Evolutionary conservation across 2,113 vertebrate species (phyloP).

Genomic region (Azemiops feae): DNA sequence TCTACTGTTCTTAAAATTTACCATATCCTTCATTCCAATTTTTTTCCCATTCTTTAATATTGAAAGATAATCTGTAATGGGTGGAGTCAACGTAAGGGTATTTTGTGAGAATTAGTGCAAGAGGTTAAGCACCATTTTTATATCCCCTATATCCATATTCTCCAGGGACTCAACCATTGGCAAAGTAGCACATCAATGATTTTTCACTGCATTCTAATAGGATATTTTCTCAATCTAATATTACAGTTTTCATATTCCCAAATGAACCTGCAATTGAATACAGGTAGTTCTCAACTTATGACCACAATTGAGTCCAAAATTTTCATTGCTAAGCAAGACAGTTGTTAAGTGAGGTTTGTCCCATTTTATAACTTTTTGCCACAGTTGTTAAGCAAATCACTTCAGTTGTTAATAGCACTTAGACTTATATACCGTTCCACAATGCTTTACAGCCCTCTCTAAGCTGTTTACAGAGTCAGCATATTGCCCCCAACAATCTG

Average conservation of each 20-base stretch:
- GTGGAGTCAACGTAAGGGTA: not conserved
- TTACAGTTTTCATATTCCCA: not conserved
- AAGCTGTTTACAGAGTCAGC: too few species aligned
- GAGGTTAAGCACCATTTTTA: not conserved
- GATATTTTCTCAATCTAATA: not conserved
- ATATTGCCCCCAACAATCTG: too few species aligned
- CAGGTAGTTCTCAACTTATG: too few species aligned
- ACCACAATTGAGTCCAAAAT: too few species aligned
- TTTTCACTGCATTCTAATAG: not conserved
- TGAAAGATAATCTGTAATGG: not conserved
- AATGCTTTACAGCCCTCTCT: too few species aligned
- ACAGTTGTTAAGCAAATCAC: too few species aligned
- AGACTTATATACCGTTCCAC: too few species aligned
- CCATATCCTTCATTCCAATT: not conserved
- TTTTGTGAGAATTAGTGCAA: not conserved
- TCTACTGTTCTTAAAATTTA: not conserved
- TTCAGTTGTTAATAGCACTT: too few species aligned
- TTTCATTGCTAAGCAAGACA: too few species aligned
- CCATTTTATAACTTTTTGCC: too few species aligned
- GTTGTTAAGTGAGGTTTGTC: too few species aligned
- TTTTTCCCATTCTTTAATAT: not conserved
- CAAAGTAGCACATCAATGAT: not conserved
- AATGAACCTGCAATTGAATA: too few species aligned
- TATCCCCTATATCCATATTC: not conserved
- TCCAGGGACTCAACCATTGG: not conserved